Conservation (phyloP, 2,113 vertebrate genomes). For the Strigops habroptila region DNA sequence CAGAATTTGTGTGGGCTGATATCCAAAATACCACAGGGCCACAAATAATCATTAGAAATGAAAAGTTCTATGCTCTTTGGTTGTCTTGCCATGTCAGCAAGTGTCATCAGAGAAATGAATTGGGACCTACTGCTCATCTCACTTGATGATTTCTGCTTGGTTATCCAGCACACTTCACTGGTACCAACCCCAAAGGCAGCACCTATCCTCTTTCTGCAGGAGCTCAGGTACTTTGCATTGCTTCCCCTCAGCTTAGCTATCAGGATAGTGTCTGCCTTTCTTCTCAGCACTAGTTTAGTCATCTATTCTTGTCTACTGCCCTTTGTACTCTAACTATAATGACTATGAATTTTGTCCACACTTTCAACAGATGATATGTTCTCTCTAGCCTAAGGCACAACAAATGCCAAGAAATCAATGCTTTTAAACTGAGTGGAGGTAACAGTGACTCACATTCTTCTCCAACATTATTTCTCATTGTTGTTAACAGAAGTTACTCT, state of each 20-base stretch:
- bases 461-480: neutral
- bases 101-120: neutral
- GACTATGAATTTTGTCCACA: neutral
- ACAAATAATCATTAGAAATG: neutral
- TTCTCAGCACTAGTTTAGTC: neutral
- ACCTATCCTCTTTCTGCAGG: neutral
- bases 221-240: neutral
- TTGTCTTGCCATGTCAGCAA: neutral
- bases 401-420: neutral
- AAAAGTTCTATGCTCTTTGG: neutral
- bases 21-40: neutral
- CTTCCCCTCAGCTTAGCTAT: neutral
- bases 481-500: neutral
- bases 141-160: neutral
- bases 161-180: neutral
- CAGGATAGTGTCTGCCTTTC: neutral
- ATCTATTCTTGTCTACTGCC: neutral
- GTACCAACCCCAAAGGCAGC: rapidly evolving
- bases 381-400: neutral
- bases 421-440: neutral
- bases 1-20: neutral
- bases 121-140: neutral
- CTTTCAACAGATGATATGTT: neutral
- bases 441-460: neutral
- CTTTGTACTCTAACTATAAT: neutral